Base-by-base conservation (phyloP, 2,113 vertebrate species). In the Uropsilus gracilis region DNA sequence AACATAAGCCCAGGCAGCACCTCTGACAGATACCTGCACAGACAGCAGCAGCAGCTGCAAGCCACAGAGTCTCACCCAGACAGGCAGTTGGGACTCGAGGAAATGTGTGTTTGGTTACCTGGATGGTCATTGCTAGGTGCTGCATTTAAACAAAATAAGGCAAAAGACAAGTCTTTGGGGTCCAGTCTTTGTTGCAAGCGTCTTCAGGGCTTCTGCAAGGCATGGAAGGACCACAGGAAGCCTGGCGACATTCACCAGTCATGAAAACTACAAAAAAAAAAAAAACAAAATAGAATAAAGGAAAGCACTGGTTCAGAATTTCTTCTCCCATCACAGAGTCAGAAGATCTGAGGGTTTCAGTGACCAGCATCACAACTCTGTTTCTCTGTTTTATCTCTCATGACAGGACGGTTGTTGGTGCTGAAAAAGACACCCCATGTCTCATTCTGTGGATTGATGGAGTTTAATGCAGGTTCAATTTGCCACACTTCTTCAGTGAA, bases 391-490 rank as follows among this genome's bases (percentile, higher is more conserved):
- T 82, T 59, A 59, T 73, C 34, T 85, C 57, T 57, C 34, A 28
- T 39, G 87, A 55, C 55, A 84, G 61, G 24, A 71, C 32, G 12
- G 11, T 32, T 55, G 28, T 63, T 63, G 13, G 34, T 50, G 18
- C 28, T 83, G 61, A 86, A 86, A 77, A 42, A 86, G 55, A 71
- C 39, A 75, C 86, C 78, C 57, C 18, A 55, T 57, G 24, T 26
- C 30, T 90, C 42, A 46, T 59, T 84, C 72, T 90, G 64, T 73
- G 71, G 7, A 20, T n/a, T 90, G 28, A 3, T 87, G 55, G 90
- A 93, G 61, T 93, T 73, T 53, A 72, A 77, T 57, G n/a, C 46
- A 87, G 37, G 37, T 80, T 90, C 9, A 72, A 26, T 78, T 53
- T 73, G 7, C 39, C 53, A 61, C 22, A 1, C 72, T 83, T 83